Conservation (phyloP, 2,113 vertebrate genomes). For the Oceanites oceanicus region DNA sequence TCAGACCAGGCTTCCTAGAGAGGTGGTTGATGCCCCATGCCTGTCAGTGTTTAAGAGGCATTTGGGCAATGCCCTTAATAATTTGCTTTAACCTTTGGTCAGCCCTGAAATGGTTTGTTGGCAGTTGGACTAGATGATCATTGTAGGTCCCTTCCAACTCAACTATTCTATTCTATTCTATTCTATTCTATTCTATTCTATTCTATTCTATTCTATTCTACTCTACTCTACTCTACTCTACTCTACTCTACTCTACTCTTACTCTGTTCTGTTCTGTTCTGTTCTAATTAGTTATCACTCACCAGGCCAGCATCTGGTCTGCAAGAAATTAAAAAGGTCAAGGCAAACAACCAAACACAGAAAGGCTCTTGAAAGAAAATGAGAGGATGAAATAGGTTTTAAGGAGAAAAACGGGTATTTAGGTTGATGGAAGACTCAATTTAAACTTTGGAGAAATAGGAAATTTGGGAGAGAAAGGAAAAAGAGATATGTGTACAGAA, state of each 20-base stretch:
- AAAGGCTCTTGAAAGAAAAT: not conserved
- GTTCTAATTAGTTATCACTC: not conserved
- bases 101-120: not conserved
- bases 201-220: too few relatives aligned
- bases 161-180: not conserved
- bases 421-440: not conserved
- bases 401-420: not conserved
- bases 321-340: not conserved
- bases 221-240: not conserved
- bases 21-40: not conserved
- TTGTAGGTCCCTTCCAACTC: not conserved
- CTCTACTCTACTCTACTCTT: not conserved
- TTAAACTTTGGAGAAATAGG: not conserved
- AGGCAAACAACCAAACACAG: not conserved
- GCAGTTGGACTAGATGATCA: not conserved
- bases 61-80: not conserved
- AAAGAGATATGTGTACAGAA: not conserved
- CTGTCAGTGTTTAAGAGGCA: not conserved
- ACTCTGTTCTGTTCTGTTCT: not conserved
- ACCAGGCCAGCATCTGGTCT: not conserved
- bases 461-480: not conserved
- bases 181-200: not conserved
- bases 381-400: not conserved
- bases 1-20: not conserved
- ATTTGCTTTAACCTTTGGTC: not conserved